These are phyloP conservation scores for Microhierax caerulescens DNA, from an alignment of 2,797 vertebrate genomes.

Conservation along the genomic window DNA sequence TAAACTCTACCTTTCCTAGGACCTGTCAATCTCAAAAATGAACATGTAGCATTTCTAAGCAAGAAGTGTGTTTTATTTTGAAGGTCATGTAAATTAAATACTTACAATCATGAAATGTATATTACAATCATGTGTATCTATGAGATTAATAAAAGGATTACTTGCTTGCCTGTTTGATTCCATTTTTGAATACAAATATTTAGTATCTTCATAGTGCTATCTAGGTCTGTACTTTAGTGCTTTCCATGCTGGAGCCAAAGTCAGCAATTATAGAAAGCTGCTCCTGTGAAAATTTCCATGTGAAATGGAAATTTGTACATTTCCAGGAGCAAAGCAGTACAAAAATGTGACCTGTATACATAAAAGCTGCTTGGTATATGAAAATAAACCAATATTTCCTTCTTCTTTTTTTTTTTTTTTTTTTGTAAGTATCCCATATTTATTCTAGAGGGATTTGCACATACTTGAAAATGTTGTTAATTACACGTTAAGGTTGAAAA, in stretches of 20 bases:
- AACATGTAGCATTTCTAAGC: neutral
- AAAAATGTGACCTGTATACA: neutral
- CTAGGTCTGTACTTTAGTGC: neutral
- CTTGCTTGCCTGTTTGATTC: neutral
- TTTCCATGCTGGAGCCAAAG: neutral
- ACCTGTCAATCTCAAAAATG: neutral
- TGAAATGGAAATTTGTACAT: neutral
- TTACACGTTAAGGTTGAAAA: neutral
- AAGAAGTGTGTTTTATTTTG: neutral
- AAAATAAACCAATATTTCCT: neutral
- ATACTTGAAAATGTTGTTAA: neutral
- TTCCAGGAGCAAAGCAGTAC: neutral
- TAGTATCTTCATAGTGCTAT: rapidly evolving
- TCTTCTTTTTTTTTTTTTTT: neutral
- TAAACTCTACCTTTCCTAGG: neutral
- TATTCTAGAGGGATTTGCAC: neutral
- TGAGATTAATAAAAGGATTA: neutral
- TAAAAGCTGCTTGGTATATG: neutral
- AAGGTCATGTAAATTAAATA: neutral
- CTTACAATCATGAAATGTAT: neutral
- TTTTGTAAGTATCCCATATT: neutral
- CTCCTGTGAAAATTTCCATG: neutral
- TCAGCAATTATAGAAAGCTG: neutral
- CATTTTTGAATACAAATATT: neutral
- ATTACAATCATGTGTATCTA: neutral